phyloP scores from a whole-genome alignment of 2,113 vertebrate species.

The Mustela nigripes region DNA sequence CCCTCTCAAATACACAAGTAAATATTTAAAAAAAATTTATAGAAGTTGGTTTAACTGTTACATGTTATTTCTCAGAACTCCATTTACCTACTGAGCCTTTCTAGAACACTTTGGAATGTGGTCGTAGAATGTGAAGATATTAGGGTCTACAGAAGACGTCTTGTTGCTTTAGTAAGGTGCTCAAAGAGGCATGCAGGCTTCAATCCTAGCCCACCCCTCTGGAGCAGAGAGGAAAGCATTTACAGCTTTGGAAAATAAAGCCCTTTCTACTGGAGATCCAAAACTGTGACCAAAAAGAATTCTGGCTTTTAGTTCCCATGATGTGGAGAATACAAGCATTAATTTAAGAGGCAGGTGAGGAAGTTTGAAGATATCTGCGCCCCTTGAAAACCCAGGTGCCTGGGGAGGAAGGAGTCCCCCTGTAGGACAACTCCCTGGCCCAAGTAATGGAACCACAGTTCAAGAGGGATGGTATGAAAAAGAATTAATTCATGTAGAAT shows the following conservation, averaged over 20 bases:
- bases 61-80: neutral
- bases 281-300: neutral
- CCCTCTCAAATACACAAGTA: neutral
- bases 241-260: neutral
- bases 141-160: neutral
- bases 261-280: neutral
- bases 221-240: neutral
- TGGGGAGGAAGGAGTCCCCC: neutral
- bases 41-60: neutral
- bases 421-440: neutral
- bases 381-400: neutral
- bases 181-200: no score
- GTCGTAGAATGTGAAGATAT: neutral
- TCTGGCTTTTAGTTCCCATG: neutral
- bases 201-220: neutral
- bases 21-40: neutral
- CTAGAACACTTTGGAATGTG: neutral
- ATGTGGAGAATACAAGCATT: neutral
- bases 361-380: neutral
- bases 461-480: neutral
- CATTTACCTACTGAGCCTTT: neutral
- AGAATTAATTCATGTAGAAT: neutral
- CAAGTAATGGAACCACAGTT: neutral
- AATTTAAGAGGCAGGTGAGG: neutral
- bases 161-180: neutral